Evolutionary conservation across 2,888 invertebrate genomes (phyloP).

Genomic region (Drosophila rellima): DNA sequence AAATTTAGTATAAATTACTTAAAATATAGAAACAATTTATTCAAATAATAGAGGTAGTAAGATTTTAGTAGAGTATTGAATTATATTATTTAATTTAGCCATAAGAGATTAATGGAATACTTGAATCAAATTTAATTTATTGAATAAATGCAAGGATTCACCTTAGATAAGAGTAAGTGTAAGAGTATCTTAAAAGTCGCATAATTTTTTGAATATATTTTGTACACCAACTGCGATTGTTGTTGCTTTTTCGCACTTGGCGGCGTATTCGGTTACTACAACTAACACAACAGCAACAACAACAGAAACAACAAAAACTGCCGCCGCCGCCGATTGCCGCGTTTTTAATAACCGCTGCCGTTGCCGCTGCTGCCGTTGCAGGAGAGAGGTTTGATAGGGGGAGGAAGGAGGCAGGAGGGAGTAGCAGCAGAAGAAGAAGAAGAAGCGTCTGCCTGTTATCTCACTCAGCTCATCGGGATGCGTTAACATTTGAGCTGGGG

Average conservation of each 20-base stretch:
- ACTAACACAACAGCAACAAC: slow-evolving; percentile 30
- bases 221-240: slow-evolving; percentile 9
- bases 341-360: slow-evolving; percentile 74
- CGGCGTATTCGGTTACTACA: slow-evolving; percentile 75
- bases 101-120: too few relatives aligned
- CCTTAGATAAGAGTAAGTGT: too few relatives aligned
- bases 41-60: too few relatives aligned
- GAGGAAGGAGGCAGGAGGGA: too few relatives aligned
- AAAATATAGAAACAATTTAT: too few relatives aligned
- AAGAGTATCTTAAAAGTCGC: slow-evolving; percentile 8
- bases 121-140: too few relatives aligned
- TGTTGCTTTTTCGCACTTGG: slow-evolving; percentile 78
- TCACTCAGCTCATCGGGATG: slow-evolving; percentile 76
- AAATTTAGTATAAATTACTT: too few relatives aligned
- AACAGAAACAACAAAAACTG: slow-evolving; percentile 41
- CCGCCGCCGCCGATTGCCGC: slow-evolving; percentile 47
- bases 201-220: neutral
- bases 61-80: too few relatives aligned
- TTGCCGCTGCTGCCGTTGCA: slow-evolving; percentile 25
- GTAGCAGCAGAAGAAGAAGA: too few relatives aligned
- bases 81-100: too few relatives aligned
- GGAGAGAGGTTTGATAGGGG: too few relatives aligned
- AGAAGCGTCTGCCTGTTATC: slow-evolving; percentile 60
- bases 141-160: too few relatives aligned
- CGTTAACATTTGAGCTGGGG: slow-evolving; percentile 31